These are phyloP conservation scores for Spodoptera litura DNA, from an alignment of 1,140 invertebrate species.

Conservation along the genomic window DNA sequence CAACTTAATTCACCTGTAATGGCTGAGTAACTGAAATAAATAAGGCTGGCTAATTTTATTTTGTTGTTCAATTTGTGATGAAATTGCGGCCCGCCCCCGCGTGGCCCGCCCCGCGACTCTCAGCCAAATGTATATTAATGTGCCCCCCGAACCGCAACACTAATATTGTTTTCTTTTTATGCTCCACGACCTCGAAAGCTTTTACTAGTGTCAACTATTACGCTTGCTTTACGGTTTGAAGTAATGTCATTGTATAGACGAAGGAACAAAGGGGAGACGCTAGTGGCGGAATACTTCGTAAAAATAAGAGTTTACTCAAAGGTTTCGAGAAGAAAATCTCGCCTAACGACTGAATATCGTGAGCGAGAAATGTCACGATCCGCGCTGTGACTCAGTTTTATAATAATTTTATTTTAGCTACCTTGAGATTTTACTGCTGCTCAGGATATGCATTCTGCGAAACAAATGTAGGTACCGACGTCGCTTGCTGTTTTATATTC, in stretches of 20 bases:
- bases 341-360: conserved; percentile 43
- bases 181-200: conserved; percentile 72
- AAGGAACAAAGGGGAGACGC: conserved; percentile 51
- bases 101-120: conserved; percentile 55
- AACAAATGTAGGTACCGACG: conserved; percentile 2
- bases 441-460: conserved; percentile 23
- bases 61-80: conserved; percentile 77
- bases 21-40: conserved; percentile 71
- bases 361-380: conserved; percentile 43
- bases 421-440: background rate
- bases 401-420: conserved; percentile 43
- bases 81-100: conserved; percentile 62
- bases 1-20: conserved; percentile 46
- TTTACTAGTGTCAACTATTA: conserved; percentile 80
- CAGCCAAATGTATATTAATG: conserved; percentile 84
- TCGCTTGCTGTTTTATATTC: conserved; percentile 1
- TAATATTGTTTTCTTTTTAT: conserved; percentile 84
- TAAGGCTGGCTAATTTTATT: conserved; percentile 78
- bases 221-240: conserved; percentile 72
- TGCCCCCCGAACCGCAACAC: conserved; percentile 73
- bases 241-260: conserved; percentile 69
- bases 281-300: conserved; percentile 44
- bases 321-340: conserved; percentile 45
- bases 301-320: conserved; percentile 50
- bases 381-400: conserved; percentile 25